Evolutionary conservation across 2,797 vertebrate species (phyloP).

Genomic region (Bradypus variegatus): DNA sequence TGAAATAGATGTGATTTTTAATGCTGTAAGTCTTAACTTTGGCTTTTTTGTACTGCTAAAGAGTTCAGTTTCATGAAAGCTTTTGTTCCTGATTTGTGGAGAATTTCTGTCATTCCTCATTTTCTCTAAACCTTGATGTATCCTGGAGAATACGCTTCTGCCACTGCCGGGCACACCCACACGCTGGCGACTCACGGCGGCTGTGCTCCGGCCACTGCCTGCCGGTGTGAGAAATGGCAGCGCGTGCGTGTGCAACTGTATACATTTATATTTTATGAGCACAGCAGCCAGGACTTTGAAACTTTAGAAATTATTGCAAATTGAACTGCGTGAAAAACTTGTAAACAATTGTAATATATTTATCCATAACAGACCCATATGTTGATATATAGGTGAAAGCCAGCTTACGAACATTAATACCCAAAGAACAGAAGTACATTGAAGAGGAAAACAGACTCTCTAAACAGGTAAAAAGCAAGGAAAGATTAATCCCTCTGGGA

Average conservation of each 20-base stretch:
- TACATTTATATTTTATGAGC: conserved; percentile 57
- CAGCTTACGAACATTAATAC: conserved; percentile 91
- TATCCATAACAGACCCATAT: conserved; percentile 67
- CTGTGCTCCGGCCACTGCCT: conserved; percentile 45
- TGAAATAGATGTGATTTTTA: conserved; percentile 99
- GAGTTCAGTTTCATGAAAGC: conserved; percentile 79
- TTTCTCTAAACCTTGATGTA: conserved; percentile 77
- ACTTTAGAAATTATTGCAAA: conserved; percentile 66
- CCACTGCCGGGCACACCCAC: conserved; percentile 76
- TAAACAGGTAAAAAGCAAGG: conserved; percentile 90
- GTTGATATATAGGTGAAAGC: conserved; percentile 88
- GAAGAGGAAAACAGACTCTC: conserved; percentile 97
- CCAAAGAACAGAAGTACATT: conserved; percentile 97
- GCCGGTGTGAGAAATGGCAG: conserved; percentile 49
- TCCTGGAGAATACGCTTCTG: conserved; percentile 73
- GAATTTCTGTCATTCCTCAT: conserved; percentile 80
- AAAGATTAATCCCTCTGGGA: conserved; percentile 68
- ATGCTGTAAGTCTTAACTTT: conserved; percentile 98
- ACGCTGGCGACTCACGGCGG: conserved; percentile 46
- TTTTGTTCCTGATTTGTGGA: conserved; percentile 81
- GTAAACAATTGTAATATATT: conserved; percentile 50
- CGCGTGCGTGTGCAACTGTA: conserved; percentile 60
- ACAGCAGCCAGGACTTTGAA: conserved; percentile 63
- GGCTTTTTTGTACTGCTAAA: conserved; percentile 81
- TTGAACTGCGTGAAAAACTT: conserved; percentile 58